A percentile compares a stretch with the other conserved stretches of the same genome.
These are phyloP conservation scores for Volucella inanis DNA, from an alignment of 2,888 invertebrate genomes.

Conservation along the genomic window DNA sequence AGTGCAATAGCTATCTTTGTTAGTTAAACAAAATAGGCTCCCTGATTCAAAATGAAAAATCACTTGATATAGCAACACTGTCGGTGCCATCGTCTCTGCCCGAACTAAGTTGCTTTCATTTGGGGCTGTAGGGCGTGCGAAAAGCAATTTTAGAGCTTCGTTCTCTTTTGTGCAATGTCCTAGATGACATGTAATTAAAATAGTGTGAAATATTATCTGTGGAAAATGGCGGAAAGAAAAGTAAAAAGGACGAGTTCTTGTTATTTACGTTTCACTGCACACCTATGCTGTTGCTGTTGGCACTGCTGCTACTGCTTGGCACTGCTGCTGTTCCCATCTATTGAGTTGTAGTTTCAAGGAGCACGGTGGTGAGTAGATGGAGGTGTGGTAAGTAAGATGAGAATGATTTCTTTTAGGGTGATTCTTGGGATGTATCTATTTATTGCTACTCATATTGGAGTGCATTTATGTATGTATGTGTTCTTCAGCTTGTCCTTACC, in stretches of 20 bases:
- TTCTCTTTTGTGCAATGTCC: slow-evolving; percentile 67
- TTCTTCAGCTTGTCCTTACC: neutral
- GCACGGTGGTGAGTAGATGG: neutral
- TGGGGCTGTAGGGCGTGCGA: slow-evolving; percentile 30
- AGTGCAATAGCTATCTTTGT: no score
- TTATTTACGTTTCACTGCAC: slow-evolving; percentile 71
- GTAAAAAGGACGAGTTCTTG: slow-evolving; percentile 58
- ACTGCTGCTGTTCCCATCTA: slow-evolving; percentile 20
- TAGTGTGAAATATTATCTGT: slow-evolving; percentile 75
- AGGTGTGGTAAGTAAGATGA: neutral
- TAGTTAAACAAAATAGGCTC: no score
- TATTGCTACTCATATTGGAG: slow-evolving; percentile 51
- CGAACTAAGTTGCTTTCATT: slow-evolving; percentile 60
- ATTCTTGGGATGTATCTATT: slow-evolving; percentile 41
- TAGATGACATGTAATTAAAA: slow-evolving; percentile 75
- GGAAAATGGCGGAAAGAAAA: slow-evolving; percentile 46
- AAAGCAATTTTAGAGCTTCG: slow-evolving; percentile 72
- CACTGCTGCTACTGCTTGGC: neutral
- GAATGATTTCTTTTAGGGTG: slow-evolving; percentile 27
- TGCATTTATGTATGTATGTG: neutral
- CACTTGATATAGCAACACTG: no score
- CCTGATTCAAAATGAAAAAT: no score
- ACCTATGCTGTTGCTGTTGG: slow-evolving; percentile 45
- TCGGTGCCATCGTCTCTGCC: slow-evolving; percentile 1
- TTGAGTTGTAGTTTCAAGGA: slow-evolving; percentile 44